A percentile compares a stretch with the other conserved stretches of the same genome.
These are phyloP conservation scores for Rhinolophus ferrumequinum DNA, from an alignment of 2,113 vertebrate species.

Conservation along the genomic window DNA sequence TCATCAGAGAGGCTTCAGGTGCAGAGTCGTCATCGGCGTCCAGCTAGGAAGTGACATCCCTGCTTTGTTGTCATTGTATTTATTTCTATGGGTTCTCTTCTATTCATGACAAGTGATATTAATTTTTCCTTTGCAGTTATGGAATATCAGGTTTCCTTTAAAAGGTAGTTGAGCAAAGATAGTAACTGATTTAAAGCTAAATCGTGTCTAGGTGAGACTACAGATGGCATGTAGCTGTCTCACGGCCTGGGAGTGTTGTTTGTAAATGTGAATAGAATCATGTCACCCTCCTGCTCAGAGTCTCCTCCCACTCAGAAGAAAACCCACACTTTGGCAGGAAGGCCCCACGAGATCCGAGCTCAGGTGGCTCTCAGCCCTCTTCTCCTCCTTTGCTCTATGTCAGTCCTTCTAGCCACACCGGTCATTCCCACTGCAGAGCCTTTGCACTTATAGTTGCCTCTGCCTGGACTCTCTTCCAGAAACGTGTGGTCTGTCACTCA, in stretches of 20 bases:
- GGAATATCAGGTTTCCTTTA: constrained; percentile 18
- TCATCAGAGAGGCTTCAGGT: neutral
- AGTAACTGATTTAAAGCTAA: neutral
- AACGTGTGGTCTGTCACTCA: neutral
- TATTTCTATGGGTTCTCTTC: neutral
- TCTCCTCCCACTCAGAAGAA: neutral
- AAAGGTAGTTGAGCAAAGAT: neutral
- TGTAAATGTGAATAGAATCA: neutral
- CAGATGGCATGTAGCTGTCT: neutral
- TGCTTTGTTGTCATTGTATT: neutral
- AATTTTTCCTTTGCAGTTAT: neutral
- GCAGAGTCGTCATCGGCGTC: neutral
- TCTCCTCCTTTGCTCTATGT: neutral
- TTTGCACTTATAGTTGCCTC: neutral
- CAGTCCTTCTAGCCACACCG: no score
- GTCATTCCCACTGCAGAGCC: neutral
- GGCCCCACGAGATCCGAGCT: neutral
- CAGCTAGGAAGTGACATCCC: neutral
- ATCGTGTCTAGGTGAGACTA: neutral
- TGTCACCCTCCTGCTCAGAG: neutral
- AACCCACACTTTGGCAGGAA: neutral
- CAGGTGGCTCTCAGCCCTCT: neutral
- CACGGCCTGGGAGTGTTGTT: neutral
- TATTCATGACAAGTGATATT: neutral
- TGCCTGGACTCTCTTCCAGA: neutral